These are phyloP conservation scores for Cyanoliseus patagonus DNA, from an alignment of 2,113 vertebrate genomes.

Conservation along the genomic window DNA sequence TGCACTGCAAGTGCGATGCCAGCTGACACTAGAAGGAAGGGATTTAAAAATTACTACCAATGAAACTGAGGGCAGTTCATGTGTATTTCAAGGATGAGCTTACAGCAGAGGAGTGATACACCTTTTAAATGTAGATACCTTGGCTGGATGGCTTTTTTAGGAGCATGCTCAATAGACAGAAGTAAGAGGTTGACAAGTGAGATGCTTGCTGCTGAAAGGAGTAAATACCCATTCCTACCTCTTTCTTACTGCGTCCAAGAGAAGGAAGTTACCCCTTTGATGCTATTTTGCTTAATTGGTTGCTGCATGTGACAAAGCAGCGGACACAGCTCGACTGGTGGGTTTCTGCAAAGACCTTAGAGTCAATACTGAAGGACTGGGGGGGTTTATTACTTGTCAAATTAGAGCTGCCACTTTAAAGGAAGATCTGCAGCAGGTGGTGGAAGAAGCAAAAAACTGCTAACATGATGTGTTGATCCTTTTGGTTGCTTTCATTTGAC, in stretches of 20 bases:
- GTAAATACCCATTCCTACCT: background rate
- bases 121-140: background rate
- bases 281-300: background rate
- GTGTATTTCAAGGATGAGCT: background rate
- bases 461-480: background rate
- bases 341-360: background rate
- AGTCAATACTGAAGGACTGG: background rate
- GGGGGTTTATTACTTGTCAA: background rate
- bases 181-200: background rate
- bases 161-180: background rate
- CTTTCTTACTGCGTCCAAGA: background rate
- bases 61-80: background rate
- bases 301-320: background rate
- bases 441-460: background rate
- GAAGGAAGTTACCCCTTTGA: background rate
- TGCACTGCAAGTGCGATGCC: background rate
- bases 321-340: background rate
- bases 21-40: background rate
- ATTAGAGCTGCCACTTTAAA: background rate
- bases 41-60: background rate
- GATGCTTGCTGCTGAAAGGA: background rate
- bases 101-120: background rate
- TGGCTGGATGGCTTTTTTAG: background rate
- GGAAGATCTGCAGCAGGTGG: background rate
- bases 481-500: constrained; percentile 21